Conservation (phyloP, 1,140 invertebrate species). For the Conus ventricosus region DNA sequence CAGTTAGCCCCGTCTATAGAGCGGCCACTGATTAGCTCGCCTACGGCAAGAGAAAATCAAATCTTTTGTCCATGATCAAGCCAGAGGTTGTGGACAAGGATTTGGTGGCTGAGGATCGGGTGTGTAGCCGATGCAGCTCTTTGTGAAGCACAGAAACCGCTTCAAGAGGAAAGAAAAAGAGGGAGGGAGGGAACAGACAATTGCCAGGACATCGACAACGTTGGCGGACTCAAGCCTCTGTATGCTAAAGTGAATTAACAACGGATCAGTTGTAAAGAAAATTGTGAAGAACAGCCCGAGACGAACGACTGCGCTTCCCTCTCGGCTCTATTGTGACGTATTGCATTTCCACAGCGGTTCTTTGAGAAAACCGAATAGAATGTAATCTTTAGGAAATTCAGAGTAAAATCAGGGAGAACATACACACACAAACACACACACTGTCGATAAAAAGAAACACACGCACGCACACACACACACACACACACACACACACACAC, state of each 20-base stretch:
- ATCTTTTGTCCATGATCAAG: slow-evolving; percentile 13
- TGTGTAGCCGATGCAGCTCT: not conserved
- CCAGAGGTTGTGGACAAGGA: not conserved
- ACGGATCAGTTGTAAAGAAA: not conserved
- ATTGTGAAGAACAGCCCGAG: too few relatives aligned
- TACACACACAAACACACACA: not conserved
- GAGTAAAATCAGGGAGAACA: not conserved
- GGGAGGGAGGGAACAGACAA: not conserved
- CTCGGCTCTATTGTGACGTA: not conserved
- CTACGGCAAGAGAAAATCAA: slow-evolving; percentile 16
- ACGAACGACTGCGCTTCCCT: not conserved
- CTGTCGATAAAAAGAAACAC: not conserved
- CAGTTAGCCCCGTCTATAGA: not conserved
- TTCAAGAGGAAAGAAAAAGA: not conserved
- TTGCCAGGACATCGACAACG: not conserved
- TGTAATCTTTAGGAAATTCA: not conserved
- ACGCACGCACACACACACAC: not conserved
- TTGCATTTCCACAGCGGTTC: not conserved
- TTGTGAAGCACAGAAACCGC: not conserved
- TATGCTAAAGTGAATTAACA: not conserved
- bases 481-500: too few relatives aligned
- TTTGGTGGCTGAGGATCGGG: not conserved
- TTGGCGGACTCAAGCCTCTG: not conserved
- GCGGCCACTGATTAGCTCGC: not conserved
- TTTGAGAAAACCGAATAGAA: not conserved